phyloP scores from a whole-genome alignment of 1,140 invertebrate species.

The Mercenaria mercenaria region DNA sequence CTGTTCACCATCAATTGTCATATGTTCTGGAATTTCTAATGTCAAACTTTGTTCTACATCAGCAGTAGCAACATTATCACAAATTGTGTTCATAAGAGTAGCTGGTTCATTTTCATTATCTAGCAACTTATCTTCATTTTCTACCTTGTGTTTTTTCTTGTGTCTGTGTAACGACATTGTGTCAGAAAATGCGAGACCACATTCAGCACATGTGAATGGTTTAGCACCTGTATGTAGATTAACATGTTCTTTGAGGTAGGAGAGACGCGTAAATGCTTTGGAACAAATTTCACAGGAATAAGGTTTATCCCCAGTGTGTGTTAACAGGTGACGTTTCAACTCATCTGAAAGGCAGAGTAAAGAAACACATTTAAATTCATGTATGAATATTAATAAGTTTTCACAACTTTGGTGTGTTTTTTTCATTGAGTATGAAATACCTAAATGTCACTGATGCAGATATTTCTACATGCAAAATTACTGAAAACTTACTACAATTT shows the following conservation, averaged over 20 bases:
- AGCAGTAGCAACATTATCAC: background rate
- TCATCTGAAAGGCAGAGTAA: slow-evolving; percentile 47
- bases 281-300: slow-evolving; percentile 97
- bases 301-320: slow-evolving; percentile 93
- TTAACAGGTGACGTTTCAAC: slow-evolving; percentile 30
- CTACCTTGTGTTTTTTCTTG: slow-evolving; percentile 82
- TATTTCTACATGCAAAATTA: too few relatives aligned
- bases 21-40: background rate
- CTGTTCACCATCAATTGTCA: background rate
- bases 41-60: background rate
- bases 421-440: too few relatives aligned
- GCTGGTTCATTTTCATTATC: slow-evolving; percentile 1
- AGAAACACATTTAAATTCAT: background rate
- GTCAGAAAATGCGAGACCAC: slow-evolving; percentile 74
- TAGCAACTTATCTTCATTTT: slow-evolving; percentile 81
- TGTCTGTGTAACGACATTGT: slow-evolving; percentile 85
- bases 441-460: too few relatives aligned
- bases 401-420: too few relatives aligned
- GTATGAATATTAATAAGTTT: background rate
- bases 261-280: slow-evolving; percentile 96
- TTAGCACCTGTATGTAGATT: slow-evolving; percentile 58
- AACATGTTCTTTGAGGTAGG: slow-evolving; percentile 94
- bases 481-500: too few relatives aligned
- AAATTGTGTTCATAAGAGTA: slow-evolving; percentile 3
- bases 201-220: slow-evolving; percentile 62